Evolutionary conservation across 2,113 vertebrate species (phyloP).

Genomic region (Zosterops hypoxanthus): DNA sequence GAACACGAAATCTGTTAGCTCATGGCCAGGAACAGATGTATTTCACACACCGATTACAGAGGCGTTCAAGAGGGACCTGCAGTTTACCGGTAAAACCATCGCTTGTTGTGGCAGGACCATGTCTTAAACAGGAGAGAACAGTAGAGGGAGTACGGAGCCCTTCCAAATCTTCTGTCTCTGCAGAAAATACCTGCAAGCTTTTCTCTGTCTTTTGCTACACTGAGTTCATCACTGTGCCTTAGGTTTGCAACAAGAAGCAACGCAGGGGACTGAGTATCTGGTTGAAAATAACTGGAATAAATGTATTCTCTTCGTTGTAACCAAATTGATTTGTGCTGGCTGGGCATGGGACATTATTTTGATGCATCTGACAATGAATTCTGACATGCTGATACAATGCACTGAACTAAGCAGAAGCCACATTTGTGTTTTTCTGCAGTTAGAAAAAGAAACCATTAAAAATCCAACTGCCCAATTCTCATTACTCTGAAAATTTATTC

Average conservation of each 20-base stretch:
- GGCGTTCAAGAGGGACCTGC: not conserved
- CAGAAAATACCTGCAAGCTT: not conserved
- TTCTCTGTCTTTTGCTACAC: not conserved
- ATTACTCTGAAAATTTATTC: not conserved
- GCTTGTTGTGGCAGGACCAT: not conserved
- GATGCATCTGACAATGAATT: not conserved
- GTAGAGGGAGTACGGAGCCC: conserved; percentile 60
- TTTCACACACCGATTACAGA: not conserved
- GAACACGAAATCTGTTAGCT: not conserved
- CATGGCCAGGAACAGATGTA: not conserved
- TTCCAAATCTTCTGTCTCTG: not conserved
- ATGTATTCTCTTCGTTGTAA: not conserved
- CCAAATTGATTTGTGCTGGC: not conserved
- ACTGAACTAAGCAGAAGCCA: not conserved
- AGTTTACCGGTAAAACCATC: not conserved
- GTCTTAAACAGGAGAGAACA: conserved; percentile 56
- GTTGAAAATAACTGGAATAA: not conserved
- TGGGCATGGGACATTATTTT: not conserved
- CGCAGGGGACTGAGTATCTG: rapidly evolving
- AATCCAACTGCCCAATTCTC: not conserved
- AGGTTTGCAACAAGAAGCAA: not conserved
- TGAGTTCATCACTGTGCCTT: not conserved
- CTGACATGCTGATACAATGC: not conserved
- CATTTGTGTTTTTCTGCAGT: not conserved
- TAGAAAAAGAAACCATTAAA: not conserved